phyloP scores from a whole-genome alignment of 2,797 vertebrate species.

The Poecilia gillii region DNA sequence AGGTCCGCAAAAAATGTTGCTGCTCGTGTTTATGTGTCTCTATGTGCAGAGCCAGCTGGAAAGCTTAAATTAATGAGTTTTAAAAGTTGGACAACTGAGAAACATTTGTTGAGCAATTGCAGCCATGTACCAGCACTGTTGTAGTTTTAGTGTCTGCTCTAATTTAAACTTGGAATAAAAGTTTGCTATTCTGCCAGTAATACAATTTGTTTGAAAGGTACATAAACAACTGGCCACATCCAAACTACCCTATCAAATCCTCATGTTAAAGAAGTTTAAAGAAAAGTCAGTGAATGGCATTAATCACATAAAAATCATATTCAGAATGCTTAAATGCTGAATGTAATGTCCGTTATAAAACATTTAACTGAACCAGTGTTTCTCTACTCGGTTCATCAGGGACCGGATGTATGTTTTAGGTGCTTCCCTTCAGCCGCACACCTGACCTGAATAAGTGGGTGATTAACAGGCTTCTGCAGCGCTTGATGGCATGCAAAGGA shows the following conservation, averaged over 20 bases:
- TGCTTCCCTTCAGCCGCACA: too few species aligned
- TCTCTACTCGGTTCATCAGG: too few species aligned
- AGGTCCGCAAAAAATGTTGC: slow-evolving; percentile 14
- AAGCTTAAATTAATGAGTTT: slow-evolving; percentile 37
- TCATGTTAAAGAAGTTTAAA: not conserved
- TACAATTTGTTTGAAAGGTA: not conserved
- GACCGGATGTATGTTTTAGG: too few species aligned
- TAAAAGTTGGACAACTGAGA: slow-evolving; percentile 8
- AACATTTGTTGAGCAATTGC: slow-evolving; percentile 2
- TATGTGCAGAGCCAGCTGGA: slow-evolving; percentile 32
- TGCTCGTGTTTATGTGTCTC: slow-evolving; percentile 30
- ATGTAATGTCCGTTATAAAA: not conserved
- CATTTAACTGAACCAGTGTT: not conserved
- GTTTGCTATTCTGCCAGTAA: not conserved
- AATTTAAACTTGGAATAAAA: not conserved
- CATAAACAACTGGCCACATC: not conserved
- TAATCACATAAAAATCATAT: not conserved
- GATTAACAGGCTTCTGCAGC: too few species aligned
- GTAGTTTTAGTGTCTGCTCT: not conserved
- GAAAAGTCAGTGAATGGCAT: not conserved
- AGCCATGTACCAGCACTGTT: not conserved
- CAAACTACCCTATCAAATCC: not conserved
- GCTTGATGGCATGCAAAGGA: too few species aligned
- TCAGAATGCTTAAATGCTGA: not conserved
- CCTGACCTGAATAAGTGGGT: too few species aligned